Evolutionary conservation across 1,140 invertebrate species (phyloP), one percentile per base, ranked within the genome.

Genomic region (Drosophila asahinai): DNA sequence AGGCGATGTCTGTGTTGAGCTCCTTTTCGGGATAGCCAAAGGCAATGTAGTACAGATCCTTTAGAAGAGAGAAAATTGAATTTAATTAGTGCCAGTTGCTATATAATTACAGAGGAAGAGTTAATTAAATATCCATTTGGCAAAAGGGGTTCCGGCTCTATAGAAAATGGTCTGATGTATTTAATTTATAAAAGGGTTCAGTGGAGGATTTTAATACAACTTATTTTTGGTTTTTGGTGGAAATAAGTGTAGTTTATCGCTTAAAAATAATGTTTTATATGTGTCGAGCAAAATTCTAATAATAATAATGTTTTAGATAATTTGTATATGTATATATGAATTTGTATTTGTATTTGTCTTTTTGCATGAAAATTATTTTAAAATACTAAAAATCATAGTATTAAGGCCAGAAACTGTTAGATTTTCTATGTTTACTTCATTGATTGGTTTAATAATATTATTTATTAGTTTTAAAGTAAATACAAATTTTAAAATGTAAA

Each of bases 1-100:
- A 93, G 0, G 97, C 96, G 25, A 98, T 94, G 89, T 98, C 96
- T 17, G 95, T 96, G 47, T 94, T 94, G 22, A 98, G 83, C 64
- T 95, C 94, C 83, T 95, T 95, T 83, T 94, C 93, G 12, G 93
- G 93, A 36, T 93, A 86, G 40, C 94, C 94, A 57, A 94, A 92
- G 70, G 94, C 93, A 33, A 93, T 90, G 63, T 93, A 94, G 68
- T 94, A 94, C 65, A 94, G 91, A 62, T 93, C 93, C 83, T 94
- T 91, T 22, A 94, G 52, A 11, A 2, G 19, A 45, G 36, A 62
- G 49, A 54, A 64, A 76, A 55, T 63, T 61, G 59, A 55, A 49
- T 70, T 70, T 77, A 61, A 60, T 59, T 60, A 48, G 17, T n/a
- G n/a, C 4, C 6, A 38, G 19, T 17, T n/a, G 30, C 43, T 61